phyloP scores from a whole-genome alignment of 2,797 vertebrate genomes.

The Lutjanus argentimaculatus region DNA sequence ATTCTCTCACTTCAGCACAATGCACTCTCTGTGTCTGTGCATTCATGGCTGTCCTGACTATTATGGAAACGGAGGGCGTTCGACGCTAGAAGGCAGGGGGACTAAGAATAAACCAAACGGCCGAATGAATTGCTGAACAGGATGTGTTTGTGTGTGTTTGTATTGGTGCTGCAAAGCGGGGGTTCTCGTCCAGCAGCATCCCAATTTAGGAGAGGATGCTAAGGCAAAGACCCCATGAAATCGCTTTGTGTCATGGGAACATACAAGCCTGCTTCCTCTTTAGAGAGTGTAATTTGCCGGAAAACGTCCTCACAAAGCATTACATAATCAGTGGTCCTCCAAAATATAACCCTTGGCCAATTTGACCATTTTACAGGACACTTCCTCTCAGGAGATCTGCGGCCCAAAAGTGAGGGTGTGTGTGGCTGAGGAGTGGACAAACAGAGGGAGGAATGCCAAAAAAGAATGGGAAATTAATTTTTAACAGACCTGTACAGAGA shows the following conservation, averaged over 20 bases:
- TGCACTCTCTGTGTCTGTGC: slow-evolving; percentile 70
- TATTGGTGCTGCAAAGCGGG: slow-evolving; percentile 56
- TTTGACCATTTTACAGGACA: slow-evolving; percentile 54
- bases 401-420: slow-evolving; percentile 9
- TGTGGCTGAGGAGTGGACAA: slow-evolving; percentile 7
- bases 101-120: slow-evolving; percentile 69
- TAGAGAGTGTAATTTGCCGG: slow-evolving; percentile 75
- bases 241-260: slow-evolving; percentile 75
- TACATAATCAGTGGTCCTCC: slow-evolving; percentile 69
- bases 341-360: slow-evolving; percentile 61
- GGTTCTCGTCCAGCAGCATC: slow-evolving; percentile 55
- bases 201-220: slow-evolving; percentile 78
- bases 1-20: slow-evolving; percentile 73
- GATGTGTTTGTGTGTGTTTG: slow-evolving; percentile 67
- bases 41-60: slow-evolving; percentile 64
- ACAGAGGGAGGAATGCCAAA: not conserved
- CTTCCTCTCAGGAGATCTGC: slow-evolving; percentile 32
- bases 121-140: slow-evolving; percentile 55
- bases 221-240: slow-evolving; percentile 76
- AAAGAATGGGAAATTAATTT: not conserved
- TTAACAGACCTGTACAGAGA: not conserved
- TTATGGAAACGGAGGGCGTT: slow-evolving; percentile 65
- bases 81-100: slow-evolving; percentile 47
- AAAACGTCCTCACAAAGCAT: slow-evolving; percentile 78
- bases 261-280: slow-evolving; percentile 65